Evolutionary conservation across 2,113 vertebrate species (phyloP).

Genomic region (Emberiza fucata): DNA sequence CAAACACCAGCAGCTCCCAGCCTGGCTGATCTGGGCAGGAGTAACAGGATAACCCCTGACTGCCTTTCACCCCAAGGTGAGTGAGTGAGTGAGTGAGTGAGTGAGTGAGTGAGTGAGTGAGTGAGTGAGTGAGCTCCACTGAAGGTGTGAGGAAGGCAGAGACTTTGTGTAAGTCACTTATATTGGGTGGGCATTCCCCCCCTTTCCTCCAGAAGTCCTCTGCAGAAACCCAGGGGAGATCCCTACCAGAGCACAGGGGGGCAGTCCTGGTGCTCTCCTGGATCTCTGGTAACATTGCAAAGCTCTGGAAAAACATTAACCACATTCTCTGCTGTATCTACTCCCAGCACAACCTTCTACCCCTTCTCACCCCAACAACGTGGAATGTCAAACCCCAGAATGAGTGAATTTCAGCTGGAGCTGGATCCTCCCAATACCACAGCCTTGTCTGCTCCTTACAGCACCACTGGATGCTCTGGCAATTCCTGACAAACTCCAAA

Average conservation of each 20-base stretch:
- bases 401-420: not conserved
- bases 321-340: not conserved
- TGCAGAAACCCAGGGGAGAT: not conserved
- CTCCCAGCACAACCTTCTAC: not conserved
- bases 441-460: not conserved
- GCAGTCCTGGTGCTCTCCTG: not conserved
- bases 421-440: not conserved
- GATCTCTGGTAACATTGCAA: not conserved
- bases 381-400: not conserved
- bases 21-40: accelerated
- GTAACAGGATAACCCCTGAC: not conserved
- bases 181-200: accelerated
- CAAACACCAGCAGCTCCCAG: not conserved
- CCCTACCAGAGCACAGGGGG: not conserved
- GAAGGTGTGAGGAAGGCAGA: not conserved
- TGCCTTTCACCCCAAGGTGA: not conserved
- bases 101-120: not conserved
- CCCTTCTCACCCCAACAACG: accelerated
- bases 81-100: not conserved
- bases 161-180: not conserved
- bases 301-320: not conserved
- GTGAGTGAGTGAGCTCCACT: accelerated
- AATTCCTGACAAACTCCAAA: not conserved
- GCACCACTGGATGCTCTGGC: not conserved
- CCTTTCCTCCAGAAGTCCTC: not conserved